Base-by-base conservation (phyloP, 1,140 invertebrate species). In the Bombyx mandarina region DNA sequence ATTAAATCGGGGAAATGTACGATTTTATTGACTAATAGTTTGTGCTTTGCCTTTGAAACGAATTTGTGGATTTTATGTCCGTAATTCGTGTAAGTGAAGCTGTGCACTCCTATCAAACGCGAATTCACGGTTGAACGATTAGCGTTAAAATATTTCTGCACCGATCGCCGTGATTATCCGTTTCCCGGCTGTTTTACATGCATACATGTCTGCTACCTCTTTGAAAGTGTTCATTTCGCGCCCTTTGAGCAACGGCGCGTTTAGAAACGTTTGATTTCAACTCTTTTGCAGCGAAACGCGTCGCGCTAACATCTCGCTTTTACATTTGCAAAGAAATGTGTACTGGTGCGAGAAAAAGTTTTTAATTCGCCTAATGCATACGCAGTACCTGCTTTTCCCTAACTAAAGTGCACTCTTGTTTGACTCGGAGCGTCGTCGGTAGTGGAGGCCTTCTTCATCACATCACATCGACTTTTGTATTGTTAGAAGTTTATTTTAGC, bases 291-390 rank as follows among this genome's bases (percentile, higher is more conserved):
- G 64, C 71, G 68, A 79, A 35, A 74, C 67, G 48, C 61, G 66
- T 73, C 70, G 67, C 64, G 58, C 67, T 58, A 64, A 54, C 48
- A 63, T 67, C 66, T 48, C 61, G 61, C 60, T 68, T 80, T 77
- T 74, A 70, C 69, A 74, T 77, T 62, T 52, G 61, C 59, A 75
- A 74, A 80, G 77, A 82, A 82, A 79, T 76, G 73, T 71, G 67
- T 69, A 71, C 61, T 56, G 67, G 68, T 68, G 67, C 54, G 62
- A 73, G 72, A 65, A 77, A 68, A 74, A 73, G 66, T 83, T 85
- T 83, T 85, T 85, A 85, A 85, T 85, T 83, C 71, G 74, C 80
- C 79, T 85, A 85, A 85, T 85, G 82, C 77, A 84, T 68, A 65
- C 69, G 62, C 57, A 73, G 69, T 73, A 73, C 68, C 67, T 74